These are phyloP conservation scores for Tokudaia muenninki DNA, from an alignment of 2,797 vertebrate genomes.

Conservation along the genomic window DNA sequence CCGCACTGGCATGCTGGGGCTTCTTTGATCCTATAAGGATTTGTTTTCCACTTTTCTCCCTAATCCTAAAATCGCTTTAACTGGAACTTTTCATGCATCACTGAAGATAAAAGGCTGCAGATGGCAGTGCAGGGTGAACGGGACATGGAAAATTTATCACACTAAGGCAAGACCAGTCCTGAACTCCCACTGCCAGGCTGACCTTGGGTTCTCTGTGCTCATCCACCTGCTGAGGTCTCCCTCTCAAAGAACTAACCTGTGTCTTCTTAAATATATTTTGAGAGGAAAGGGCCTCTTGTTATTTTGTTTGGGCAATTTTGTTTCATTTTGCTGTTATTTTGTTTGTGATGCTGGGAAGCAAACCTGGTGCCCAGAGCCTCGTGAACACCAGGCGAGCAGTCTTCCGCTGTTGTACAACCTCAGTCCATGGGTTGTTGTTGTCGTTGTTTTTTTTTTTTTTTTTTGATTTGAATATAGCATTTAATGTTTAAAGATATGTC, in stretches of 20 bases:
- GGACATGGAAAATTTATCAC: not conserved
- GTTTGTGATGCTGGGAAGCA: not conserved
- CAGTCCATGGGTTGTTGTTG: not conserved
- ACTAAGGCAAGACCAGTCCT: not conserved
- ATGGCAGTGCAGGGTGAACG: not conserved
- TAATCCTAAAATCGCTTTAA: constrained; percentile 46
- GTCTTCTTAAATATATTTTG: not conserved
- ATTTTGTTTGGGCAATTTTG: not conserved
- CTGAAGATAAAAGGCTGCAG: not conserved
- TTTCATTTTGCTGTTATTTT: not conserved
- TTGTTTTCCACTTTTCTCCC: not conserved
- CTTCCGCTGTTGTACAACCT: not conserved
- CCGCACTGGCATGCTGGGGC: not conserved
- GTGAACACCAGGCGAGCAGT: not conserved
- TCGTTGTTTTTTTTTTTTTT: not conserved
- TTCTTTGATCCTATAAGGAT: not conserved
- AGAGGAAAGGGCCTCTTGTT: not conserved
- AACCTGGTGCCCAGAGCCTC: not conserved
- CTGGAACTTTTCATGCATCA: not conserved
- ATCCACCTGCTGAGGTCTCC: not conserved
- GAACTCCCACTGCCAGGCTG: not conserved
- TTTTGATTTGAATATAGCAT: not conserved
- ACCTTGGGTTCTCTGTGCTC: not conserved
- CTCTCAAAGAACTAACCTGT: not conserved
- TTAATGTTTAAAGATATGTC: not conserved